Percentiles rank a stretch among this genome's conserved stretches.
phyloP scores from a whole-genome alignment of 1,140 invertebrate species.

The Lineus longissimus region DNA sequence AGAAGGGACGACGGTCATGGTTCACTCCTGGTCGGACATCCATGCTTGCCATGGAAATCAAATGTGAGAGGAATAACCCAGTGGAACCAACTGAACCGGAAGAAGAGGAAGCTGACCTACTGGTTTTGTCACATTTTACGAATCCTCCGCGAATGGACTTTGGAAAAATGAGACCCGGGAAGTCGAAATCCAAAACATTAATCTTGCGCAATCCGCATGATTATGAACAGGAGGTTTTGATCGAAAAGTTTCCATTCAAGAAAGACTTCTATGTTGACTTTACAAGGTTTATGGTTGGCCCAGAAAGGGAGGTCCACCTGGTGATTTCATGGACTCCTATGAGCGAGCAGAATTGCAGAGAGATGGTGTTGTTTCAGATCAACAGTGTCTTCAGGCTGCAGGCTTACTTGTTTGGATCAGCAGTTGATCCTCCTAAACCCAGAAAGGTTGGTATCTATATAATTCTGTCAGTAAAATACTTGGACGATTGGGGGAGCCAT shows the following conservation, averaged over 20 bases:
- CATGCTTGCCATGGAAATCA: conserved; percentile 27
- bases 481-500: too few relatives aligned
- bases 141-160: conserved; percentile 38
- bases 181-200: conserved; percentile 26
- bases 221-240: conserved; percentile 37
- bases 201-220: conserved; percentile 40
- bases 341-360: conserved; percentile 31
- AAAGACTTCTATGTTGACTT: conserved; percentile 34
- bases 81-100: conserved; percentile 19
- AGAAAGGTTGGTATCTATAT: conserved; percentile 9
- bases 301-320: conserved; percentile 24
- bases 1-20: conserved; percentile 35
- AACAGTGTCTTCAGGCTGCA: conserved; percentile 37
- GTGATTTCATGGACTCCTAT: conserved; percentile 34
- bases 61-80: conserved; percentile 4
- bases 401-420: conserved; percentile 36
- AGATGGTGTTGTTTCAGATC: conserved; percentile 40
- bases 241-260: conserved; percentile 41
- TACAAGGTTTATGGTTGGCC: conserved; percentile 28
- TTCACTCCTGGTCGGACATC: conserved; percentile 28
- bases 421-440: conserved; percentile 26
- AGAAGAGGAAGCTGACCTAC: conserved; percentile 28
- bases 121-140: conserved; percentile 41
- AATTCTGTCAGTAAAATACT: not conserved
- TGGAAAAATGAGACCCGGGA: conserved; percentile 27